Evolutionary conservation across 2,113 vertebrate genomes (phyloP), one percentile per base, ranked within the genome.

Genomic region (Oreochromis niloticus): DNA sequence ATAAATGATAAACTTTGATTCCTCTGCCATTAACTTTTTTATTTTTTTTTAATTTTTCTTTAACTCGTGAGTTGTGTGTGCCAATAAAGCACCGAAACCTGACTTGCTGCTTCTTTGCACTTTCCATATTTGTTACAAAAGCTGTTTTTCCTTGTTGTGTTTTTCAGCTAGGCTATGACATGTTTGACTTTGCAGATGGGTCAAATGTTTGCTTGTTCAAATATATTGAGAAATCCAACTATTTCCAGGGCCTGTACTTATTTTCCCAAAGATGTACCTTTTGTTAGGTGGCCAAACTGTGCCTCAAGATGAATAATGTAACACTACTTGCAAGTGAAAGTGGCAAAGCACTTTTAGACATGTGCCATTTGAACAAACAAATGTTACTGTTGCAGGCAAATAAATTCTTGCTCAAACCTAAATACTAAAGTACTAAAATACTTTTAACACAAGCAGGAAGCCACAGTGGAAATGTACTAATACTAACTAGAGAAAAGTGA

Each of bases 11-110:
- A 80, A 78, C 85, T 83, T 90, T 91, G 90, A 93, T 91, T 93
- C 59, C 84, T 52, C 63, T 81, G 24, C 80, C 61, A 87, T 90
- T 94, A 87, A 80, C 55, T 84, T 84, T 91, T 85, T 91, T 2
- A 46, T 61, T 66, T 84, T 91, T 87, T 91, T 10, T 43, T 81
- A 32, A 83, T 61, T 24, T 73, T 16, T 73, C 92, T 71, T 30
- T 41, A 84, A 86, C 89, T 19, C 16, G 75, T 91, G 91, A 93
- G 83, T 85, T 88, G 32, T 93, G 73, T 55, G 88, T 95, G 92
- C 85, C 83, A 94, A 94, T 94, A 93, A 94, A 95, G 94, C 84
- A 93, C 81, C 88, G 17, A 1, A 91, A 93, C 85, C 85, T 81
- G 86, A 88, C 9, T 41, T 14, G 5, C 11, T 6, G 2, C 1